Percentiles rank a stretch among this genome's conserved stretches.
These are phyloP conservation scores for Hiodon alosoides DNA, from an alignment of 2,113 vertebrate species.

Conservation along the genomic window DNA sequence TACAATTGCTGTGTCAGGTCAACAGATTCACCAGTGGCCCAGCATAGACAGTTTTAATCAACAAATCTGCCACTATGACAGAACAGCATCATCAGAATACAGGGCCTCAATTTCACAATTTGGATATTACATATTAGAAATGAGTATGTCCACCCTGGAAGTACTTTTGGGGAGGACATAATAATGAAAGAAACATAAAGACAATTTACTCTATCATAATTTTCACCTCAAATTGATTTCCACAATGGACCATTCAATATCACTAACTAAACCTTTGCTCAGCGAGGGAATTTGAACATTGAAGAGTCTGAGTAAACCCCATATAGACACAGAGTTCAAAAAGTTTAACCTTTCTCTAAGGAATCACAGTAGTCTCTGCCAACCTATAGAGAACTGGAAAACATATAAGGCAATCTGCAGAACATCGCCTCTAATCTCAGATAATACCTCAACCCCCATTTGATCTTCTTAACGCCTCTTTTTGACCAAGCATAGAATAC, in stretches of 20 bases:
- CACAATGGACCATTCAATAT: not conserved
- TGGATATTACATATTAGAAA: too few relatives aligned
- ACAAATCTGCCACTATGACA: too few relatives aligned
- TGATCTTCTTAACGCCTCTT: slow-evolving; percentile 55
- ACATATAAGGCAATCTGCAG: slow-evolving; percentile 49
- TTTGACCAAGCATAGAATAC: slow-evolving; percentile 31
- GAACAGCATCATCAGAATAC: too few relatives aligned
- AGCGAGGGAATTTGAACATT: not conserved
- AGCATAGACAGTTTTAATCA: too few relatives aligned
- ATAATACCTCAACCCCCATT: slow-evolving; percentile 56
- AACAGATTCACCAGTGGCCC: too few relatives aligned
- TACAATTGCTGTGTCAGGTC: too few relatives aligned
- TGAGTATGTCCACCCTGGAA: too few relatives aligned
- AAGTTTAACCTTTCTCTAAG: slow-evolving; percentile 27
- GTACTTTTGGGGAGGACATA: too few relatives aligned
- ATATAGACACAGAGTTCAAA: slow-evolving; percentile 18
- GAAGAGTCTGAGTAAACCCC: slow-evolving; percentile 7
- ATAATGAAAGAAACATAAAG: too few relatives aligned
- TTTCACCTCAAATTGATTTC: too few relatives aligned
- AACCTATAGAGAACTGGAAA: slow-evolving; percentile 46
- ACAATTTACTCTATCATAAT: too few relatives aligned
- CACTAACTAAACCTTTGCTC: not conserved
- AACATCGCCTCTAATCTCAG: slow-evolving; percentile 57
- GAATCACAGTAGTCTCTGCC: slow-evolving; percentile 24
- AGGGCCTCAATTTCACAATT: too few relatives aligned